Base-by-base conservation (phyloP, 2,797 vertebrate genomes). In the Poecilia velifera region DNA sequence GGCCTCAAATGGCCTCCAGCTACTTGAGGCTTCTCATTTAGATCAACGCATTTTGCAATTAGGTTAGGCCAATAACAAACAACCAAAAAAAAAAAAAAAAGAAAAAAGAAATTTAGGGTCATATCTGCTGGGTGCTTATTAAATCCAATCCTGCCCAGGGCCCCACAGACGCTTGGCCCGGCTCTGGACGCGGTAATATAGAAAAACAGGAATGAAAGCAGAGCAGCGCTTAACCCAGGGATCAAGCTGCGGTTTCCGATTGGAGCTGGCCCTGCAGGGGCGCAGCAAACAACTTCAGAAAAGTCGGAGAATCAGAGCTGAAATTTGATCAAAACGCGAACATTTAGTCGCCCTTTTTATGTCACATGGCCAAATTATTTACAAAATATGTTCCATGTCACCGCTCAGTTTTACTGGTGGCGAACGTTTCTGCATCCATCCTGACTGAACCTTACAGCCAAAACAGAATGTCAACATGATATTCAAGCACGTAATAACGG, bases 191-290 rank as follows among this genome's bases (percentile, higher is more conserved):
- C 4, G 74, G 46, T 57, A 49, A 79, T 62, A 75, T 34, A 66
- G 72, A 18, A 16, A 74, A 71, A 86, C 83, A 83, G 53, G 47
- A 82, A 83, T 78, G 73, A 76, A 68, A 83, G 80, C 81, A 53
- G 72, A 76, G 4, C 39, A 79, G 77, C 0, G 71, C 46, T 77
- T 59, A 72, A 85, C 80, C 85, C 68, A 2, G 72, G 47, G 79
- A 88, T 80, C 79, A 81, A 74, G 78, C 86, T 84, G 83, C 49
- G 76, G 83, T 84, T 91, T 87, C 89, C 84, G 55, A 80, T 16
- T 78, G 68, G 76, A 87, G 78, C 47, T 76, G 79, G 84, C 57
- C 74, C 81, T 39, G 64, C 64, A 74, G 89, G 41, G 74, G 74
- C 81, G 76, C 86, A 86, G 76, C 78, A 78, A 78, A 74, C 31